Percentiles rank a stretch among this genome's conserved stretches.
phyloP scores from a whole-genome alignment of 2,888 invertebrate genomes.

The Cosmia trapezina region DNA sequence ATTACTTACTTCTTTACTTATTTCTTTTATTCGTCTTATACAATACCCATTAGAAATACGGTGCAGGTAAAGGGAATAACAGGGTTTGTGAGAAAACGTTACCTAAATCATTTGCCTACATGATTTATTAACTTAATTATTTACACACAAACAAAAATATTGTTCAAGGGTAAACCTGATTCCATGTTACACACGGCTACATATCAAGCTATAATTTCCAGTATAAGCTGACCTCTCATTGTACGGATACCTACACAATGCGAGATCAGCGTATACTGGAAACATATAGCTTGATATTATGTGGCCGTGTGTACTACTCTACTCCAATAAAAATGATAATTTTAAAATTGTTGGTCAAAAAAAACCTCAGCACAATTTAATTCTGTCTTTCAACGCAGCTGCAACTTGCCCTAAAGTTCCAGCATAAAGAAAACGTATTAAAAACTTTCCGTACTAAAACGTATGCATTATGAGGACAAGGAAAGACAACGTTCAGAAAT shows the following conservation, averaged over 20 bases:
- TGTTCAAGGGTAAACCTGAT: too few species aligned
- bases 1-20: too few species aligned
- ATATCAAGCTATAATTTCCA: too few species aligned
- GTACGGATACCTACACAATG: too few species aligned
- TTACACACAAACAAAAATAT: not conserved
- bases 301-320: not conserved
- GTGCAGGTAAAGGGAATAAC: not conserved
- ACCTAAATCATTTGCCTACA: not conserved
- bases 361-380: not conserved
- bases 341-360: not conserved
- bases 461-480: constrained; percentile 21
- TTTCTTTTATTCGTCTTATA: not conserved
- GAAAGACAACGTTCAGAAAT: constrained; percentile 39
- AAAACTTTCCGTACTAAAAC: constrained; percentile 35
- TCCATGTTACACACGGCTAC: too few species aligned
- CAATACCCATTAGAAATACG: not conserved
- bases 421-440: constrained; percentile 33
- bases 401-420: not conserved
- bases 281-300: too few species aligned
- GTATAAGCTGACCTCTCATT: too few species aligned
- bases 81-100: constrained; percentile 1
- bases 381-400: not conserved
- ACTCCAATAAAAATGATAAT: not conserved
- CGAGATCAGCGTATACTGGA: too few species aligned
- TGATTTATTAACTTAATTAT: not conserved